A percentile compares a stretch with the other conserved stretches of the same genome.
phyloP scores from a whole-genome alignment of 2,888 invertebrate species.

The Sialis fuliginosa region DNA sequence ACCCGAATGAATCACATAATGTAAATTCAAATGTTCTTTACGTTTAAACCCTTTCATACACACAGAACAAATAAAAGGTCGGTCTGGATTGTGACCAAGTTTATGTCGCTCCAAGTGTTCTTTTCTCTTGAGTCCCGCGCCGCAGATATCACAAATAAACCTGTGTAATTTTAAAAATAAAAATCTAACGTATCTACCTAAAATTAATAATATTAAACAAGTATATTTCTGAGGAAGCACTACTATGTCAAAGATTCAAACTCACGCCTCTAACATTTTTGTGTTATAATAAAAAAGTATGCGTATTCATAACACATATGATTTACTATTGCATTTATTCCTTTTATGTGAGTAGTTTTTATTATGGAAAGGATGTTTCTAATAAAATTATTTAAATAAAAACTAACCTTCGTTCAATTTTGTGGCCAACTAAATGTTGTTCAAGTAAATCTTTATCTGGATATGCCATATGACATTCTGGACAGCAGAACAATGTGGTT shows the following conservation, averaged over 20 bases:
- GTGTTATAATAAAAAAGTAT: too few relatives aligned
- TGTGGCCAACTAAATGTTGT: conserved; percentile 56
- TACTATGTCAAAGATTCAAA: too few relatives aligned
- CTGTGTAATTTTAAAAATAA: too few relatives aligned
- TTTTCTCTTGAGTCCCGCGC: conserved; percentile 58
- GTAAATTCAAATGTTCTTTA: conserved; percentile 66
- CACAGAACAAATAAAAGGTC: conserved; percentile 60
- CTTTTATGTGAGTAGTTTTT: too few relatives aligned
- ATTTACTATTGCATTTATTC: too few relatives aligned
- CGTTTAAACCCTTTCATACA: conserved; percentile 67
- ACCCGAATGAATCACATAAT: conserved; percentile 70
- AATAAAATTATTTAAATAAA: too few relatives aligned
- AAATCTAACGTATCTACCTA: too few relatives aligned
- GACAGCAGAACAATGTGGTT: conserved; percentile 57
- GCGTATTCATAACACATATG: too few relatives aligned
- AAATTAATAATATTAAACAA: too few relatives aligned
- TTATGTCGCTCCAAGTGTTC: conserved; percentile 65
- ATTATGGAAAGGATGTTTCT: too few relatives aligned
- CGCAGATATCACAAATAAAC: conserved; percentile 61
- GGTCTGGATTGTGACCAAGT: conserved; percentile 62
- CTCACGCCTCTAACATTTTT: too few relatives aligned
- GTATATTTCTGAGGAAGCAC: too few relatives aligned
- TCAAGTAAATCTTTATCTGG: conserved; percentile 65
- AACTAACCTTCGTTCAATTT: conserved; percentile 46
- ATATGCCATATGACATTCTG: conserved; percentile 68